These are phyloP conservation scores for Stegodyphus mimosarum DNA, from an alignment of 1,140 invertebrate genomes.

Conservation along the genomic window DNA sequence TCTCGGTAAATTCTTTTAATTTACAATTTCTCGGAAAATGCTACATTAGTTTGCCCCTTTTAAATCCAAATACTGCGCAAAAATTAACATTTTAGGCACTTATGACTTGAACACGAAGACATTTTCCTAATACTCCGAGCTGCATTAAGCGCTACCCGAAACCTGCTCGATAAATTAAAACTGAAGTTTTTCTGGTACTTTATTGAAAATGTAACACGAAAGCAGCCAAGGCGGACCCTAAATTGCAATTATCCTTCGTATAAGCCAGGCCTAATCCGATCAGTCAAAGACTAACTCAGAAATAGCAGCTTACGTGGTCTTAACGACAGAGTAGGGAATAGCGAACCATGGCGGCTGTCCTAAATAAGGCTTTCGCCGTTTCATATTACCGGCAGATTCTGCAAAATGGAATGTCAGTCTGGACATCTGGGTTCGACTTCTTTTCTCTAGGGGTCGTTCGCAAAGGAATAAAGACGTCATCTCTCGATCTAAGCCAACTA, in stretches of 20 bases:
- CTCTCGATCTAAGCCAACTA: too few relatives aligned
- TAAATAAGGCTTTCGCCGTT: too few relatives aligned
- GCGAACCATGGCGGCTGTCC: too few relatives aligned
- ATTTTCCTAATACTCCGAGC: background rate
- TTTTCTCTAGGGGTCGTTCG: too few relatives aligned
- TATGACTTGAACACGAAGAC: too few relatives aligned
- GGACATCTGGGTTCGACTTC: too few relatives aligned
- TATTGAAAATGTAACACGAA: slow-evolving; percentile 17
- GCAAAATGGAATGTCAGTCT: too few relatives aligned
- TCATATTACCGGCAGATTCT: too few relatives aligned
- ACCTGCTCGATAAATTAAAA: slow-evolving; percentile 1
- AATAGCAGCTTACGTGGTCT: background rate
- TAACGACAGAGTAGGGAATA: slow-evolving; percentile 21
- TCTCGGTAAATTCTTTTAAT: background rate
- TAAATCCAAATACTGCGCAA: background rate
- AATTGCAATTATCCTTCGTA: slow-evolving; percentile 21
- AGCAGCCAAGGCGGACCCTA: background rate
- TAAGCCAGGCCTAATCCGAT: slow-evolving; percentile 18
- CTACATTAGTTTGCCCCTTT: background rate
- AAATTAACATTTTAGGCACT: background rate
- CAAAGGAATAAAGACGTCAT: too few relatives aligned
- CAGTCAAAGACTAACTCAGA: slow-evolving; percentile 9
- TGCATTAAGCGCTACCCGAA: too few relatives aligned
- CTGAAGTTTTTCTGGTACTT: too few relatives aligned
- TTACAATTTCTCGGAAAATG: background rate